Conservation (phyloP, 2,113 vertebrate genomes). For the Bos javanicus region DNA sequence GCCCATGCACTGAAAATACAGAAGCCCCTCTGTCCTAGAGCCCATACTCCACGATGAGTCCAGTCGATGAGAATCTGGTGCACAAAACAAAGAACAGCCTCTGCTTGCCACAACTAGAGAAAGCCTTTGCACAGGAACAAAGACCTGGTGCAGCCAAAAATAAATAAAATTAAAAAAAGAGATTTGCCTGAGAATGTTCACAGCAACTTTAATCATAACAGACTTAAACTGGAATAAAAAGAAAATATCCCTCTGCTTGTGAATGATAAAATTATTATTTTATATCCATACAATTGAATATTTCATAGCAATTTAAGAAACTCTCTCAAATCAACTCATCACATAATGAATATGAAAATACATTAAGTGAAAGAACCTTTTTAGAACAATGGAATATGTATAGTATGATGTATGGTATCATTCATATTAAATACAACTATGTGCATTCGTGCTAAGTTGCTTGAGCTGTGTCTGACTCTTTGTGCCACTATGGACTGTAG, state of each 20-base stretch:
- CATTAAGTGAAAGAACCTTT: background rate
- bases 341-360: background rate
- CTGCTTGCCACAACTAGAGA: background rate
- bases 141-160: background rate
- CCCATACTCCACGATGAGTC: accelerated
- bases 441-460: background rate
- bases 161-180: background rate
- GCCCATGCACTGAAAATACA: background rate
- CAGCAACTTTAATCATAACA: background rate
- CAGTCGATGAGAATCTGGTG: background rate
- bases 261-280: background rate
- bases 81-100: background rate
- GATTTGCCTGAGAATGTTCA: background rate
- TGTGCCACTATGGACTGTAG: background rate
- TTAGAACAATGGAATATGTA: background rate
- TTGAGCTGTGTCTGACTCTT: background rate
- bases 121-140: background rate
- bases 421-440: background rate
- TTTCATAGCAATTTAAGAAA: background rate
- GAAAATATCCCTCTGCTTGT: background rate
- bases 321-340: background rate
- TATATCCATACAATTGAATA: background rate
- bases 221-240: background rate
- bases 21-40: background rate
- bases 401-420: background rate